Evolutionary conservation across 2,888 invertebrate genomes (phyloP), one percentile per base, ranked within the genome.

Genomic region (Lasiommata megera): DNA sequence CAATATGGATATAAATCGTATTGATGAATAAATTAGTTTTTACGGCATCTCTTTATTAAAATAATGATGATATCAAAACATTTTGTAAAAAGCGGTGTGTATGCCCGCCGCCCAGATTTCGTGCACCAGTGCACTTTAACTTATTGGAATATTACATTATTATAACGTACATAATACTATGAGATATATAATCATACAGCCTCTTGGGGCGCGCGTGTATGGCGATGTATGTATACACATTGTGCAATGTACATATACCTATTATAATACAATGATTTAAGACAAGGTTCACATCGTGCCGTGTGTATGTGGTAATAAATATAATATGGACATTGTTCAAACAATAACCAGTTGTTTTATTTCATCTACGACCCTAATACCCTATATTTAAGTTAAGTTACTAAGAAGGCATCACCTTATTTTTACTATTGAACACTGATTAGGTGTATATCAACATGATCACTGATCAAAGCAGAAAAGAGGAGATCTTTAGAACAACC

Each of bases 251-350:
- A 94, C 92, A 93, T 93, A 93, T 93, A 93, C 93, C 93, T 93
- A 93, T 84, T 91, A 92, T 89, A 90, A 93, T 93, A 93, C 92
- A 93, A 93, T 93, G 94, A 94, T 94, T 90, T 93, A 94, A 94
- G 94, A 94, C 94, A 94, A 95, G 95, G 95, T 95, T 95, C 95
- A 95, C 95, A 94, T 95, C 94, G 95, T 95, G 95, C 95, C 95
- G 95, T 95, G 95, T 95, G 95, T 95, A 95, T 95, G 95, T 95
- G 95, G 94, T 94, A 93, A 93, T 93, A 94, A 94, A 94, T 94
- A 94, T 94, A 94, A 94, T 94, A 94, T 94, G 95, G 94, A 95
- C 94, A 95, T 94, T 95, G 95, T 95, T 95, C 94, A 95, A 94
- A 94, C 93, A 93, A 93, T 89, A 87, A 92, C 79, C 82, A 80